Base-by-base conservation (phyloP, 2,113 vertebrate genomes). In the Naja naja region DNA sequence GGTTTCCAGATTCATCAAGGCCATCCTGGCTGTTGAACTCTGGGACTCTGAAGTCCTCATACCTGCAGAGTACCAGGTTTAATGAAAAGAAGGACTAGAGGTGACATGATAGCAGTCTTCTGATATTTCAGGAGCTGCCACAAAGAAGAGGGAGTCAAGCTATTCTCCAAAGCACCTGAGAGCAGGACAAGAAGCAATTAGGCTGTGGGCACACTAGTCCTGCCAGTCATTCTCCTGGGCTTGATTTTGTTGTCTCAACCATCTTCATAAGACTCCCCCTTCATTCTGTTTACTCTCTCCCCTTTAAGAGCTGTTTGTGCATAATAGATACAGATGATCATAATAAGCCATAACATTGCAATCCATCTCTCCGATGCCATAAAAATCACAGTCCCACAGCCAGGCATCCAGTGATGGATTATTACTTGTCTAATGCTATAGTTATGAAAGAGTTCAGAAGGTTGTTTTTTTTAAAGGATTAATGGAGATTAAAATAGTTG, bases 301-400 rank as follows among this genome's bases (percentile, higher is more conserved):
- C 10, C 56, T 94, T 87, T 69, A 58, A 43, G 45, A 90, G 34
- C 81, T 87, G 53, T 93, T 94, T 90, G 87, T 86, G 11, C 58
- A n/a, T 92, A 94, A 91, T 56, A 81, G 34, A 64, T 92, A 89
- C 49, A 93, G 88, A 89, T 88, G 89, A 94, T 93, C 93, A 85
- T 93, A 93, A 91, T 90, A 94, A 94, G 25, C 91, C 95, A 53
- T 93, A 92, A 95, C 91, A 89, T 90, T 64, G 94, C 56, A 93
- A 94, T 64, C 94, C 93, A 94, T 96, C 34, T 94, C 95, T 94
- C 69, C 88, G 64, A 22, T 95, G 94, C 94, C 87, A 92, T 96
- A 94, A 96, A 95, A 95, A 94, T 90, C 89, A 81, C 69, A 91
- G 94, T 93, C 86, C 92, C 25, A 34, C 90, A 58, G 85, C 94